Conservation (phyloP, 2,888 invertebrate genomes). For the Brachyptera putata region DNA sequence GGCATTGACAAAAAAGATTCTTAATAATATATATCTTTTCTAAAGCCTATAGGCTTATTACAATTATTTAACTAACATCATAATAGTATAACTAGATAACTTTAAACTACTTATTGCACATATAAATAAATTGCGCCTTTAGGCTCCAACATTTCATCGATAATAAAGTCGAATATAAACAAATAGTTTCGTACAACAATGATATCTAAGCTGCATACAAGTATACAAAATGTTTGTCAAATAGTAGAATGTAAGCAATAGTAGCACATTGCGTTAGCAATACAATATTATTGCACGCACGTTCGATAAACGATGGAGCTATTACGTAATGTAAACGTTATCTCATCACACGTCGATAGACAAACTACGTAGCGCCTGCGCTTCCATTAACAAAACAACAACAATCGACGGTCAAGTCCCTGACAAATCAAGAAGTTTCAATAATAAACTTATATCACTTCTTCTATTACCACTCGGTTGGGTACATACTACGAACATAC, state of each 20-base stretch:
- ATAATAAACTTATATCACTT: no score
- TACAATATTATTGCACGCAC: not conserved
- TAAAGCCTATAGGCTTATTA: no score
- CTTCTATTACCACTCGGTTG: not conserved
- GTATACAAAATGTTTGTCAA: not conserved
- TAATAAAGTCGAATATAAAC: no score
- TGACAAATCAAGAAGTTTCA: no score
- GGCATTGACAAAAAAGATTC: no score
- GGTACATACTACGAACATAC: not conserved
- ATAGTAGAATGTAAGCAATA: no score
- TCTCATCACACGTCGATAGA: no score
- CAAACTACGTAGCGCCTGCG: no score
- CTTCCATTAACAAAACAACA: not conserved
- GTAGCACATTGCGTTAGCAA: not conserved
- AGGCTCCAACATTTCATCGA: no score
- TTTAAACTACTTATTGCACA: constrained; percentile 3
- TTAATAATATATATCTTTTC: no score
- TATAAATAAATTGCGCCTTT: not conserved
- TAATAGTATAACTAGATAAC: constrained; percentile 6
- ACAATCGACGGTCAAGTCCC: not conserved
- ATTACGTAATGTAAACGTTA: not conserved
- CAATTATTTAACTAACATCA: not conserved
- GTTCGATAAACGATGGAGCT: not conserved
- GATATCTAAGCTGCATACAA: not conserved
- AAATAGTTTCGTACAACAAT: no score